Base-by-base conservation (phyloP, 2,113 vertebrate genomes). In the Gallinago undulata region DNA sequence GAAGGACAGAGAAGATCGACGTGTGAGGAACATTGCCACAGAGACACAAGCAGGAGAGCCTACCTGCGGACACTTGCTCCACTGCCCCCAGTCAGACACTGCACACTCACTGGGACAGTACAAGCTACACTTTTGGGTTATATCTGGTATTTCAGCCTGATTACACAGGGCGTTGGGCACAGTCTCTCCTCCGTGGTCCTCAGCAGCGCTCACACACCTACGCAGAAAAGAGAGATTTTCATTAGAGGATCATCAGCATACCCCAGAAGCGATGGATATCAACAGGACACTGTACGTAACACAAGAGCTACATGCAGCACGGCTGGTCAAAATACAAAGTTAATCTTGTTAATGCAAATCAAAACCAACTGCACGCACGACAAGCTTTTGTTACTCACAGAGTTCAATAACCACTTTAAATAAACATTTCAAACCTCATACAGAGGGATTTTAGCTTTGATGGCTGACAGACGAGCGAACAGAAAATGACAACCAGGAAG, bases 31-130 rank as follows among this genome's bases (percentile, higher is more conserved):
- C 62, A 1, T 2, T 33, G 45, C 18, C 51, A 69, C 39, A 17
- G 56, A 51, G 77, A 47, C 31, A 25, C 2, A 6, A 73, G 75
- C 75, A 75, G 89, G 37, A 27, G 18, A 84, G 60, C 96, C 97
- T 98, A 99, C 99, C 98, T 97, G 97, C 3, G 99, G 98, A 93
- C 99, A 99, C 12, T 55, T 91, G 97, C 97, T 99, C 99, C 99
- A 99, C 2, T 95, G 97, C 83, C 98, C 99, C 99, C 99, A 99
- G 30, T 98, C 97, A 28, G 99, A 98, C 97, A 99, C 96, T 9
- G 99, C 99, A 56, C 99, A 99, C 91, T 99, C 98, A 31, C 84
- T 98, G 75, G 99, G 98, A 84, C 99, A 99, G 72, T 98, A 98
- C 76, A 99, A 95, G 48, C 96, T 98, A 84, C 99, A 99, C 69